Percentiles rank a stretch among this genome's conserved stretches.
Evolutionary conservation across 2,797 vertebrate species (phyloP).

Genomic region (Melanotaenia trifasciata): DNA sequence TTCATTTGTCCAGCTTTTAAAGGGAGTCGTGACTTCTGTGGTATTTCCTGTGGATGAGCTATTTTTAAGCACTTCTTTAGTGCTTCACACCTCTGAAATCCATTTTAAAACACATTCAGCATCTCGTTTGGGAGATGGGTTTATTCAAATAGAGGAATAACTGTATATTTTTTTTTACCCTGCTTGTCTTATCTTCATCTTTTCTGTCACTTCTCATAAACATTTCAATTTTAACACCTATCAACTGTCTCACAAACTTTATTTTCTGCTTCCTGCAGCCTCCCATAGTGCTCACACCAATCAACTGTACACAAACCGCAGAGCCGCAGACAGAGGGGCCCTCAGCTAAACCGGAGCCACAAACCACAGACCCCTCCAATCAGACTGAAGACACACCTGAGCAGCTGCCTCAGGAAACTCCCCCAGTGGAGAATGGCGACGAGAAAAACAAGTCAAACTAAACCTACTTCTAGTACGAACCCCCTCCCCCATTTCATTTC

Average conservation of each 20-base stretch:
- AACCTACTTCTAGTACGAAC: conserved; percentile 42
- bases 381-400: conserved; percentile 66
- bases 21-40: not conserved
- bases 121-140: conserved; percentile 3
- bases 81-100: conserved; percentile 47
- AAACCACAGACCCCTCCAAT: conserved; percentile 51
- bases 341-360: conserved; percentile 62
- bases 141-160: conserved; percentile 48
- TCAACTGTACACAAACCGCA: conserved; percentile 81
- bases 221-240: conserved; percentile 3
- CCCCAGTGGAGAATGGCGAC: conserved; percentile 55
- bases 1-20: conserved; percentile 9
- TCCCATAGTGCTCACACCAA: conserved; percentile 85
- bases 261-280: conserved; percentile 75
- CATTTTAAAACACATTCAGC: not conserved
- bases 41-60: conserved; percentile 12
- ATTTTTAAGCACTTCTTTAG: conserved; percentile 6
- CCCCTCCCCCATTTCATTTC: conserved; percentile 38
- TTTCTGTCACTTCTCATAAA: conserved; percentile 15
- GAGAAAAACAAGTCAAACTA: conserved; percentile 74
- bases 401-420: conserved; percentile 60
- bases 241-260: conserved; percentile 37
- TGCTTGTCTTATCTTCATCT: conserved; percentile 36
- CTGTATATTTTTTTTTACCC: conserved; percentile 50
- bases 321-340: conserved; percentile 69